Evolutionary conservation across 2,113 vertebrate genomes (phyloP).

Genomic region (Ancistrus triradiatus): DNA sequence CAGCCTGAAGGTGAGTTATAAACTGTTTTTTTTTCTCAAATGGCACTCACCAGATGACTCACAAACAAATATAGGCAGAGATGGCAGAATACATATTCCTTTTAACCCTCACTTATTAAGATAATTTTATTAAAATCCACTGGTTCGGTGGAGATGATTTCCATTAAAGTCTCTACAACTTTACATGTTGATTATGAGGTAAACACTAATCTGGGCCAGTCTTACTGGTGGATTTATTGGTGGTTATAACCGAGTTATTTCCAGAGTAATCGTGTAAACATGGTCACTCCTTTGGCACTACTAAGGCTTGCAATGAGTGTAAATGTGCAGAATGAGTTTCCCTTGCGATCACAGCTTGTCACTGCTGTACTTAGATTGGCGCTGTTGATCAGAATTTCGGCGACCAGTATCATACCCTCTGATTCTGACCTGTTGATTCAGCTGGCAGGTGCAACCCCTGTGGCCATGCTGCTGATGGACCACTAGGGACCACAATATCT

Average conservation of each 20-base stretch:
- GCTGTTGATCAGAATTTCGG: conserved; percentile 43
- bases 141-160: too few species aligned
- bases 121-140: too few species aligned
- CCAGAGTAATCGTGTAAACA: conserved; percentile 52
- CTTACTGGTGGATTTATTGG: too few species aligned
- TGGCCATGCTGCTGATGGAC: conserved; percentile 45
- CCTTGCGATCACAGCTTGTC: too few species aligned
- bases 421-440: conserved; percentile 68
- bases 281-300: not conserved
- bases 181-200: too few species aligned
- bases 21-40: not conserved
- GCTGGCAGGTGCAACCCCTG: conserved; percentile 52
- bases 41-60: too few species aligned
- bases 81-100: not conserved
- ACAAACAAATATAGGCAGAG: not conserved
- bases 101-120: not conserved
- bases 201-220: too few species aligned
- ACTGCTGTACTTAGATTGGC: conserved; percentile 27
- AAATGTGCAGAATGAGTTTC: too few species aligned
- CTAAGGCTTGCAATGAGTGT: conserved; percentile 46
- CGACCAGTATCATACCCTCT: conserved; percentile 45
- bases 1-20: not conserved
- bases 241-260: not conserved
- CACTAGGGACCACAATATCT: not conserved
- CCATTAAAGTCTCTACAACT: too few species aligned